Conservation (phyloP, 2,888 invertebrate species). For the Dasypogon diadema region DNA sequence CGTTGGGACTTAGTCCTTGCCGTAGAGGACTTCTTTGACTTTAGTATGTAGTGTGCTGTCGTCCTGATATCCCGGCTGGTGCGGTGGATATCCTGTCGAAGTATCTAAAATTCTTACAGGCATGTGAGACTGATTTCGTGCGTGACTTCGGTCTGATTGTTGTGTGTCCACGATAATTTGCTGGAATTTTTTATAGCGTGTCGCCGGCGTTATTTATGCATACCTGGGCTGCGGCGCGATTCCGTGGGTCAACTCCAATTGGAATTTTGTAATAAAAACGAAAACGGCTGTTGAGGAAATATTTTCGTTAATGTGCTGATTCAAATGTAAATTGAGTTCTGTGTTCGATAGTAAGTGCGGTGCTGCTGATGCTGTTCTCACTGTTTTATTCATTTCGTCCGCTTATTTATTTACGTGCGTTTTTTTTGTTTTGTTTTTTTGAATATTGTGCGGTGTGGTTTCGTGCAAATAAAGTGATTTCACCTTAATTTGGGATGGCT, state of each 20-base stretch:
- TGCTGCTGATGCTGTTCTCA: constrained; percentile 10
- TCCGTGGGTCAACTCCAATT: constrained; percentile 1
- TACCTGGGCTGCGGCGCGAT: constrained; percentile 7
- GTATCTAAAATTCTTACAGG: neutral
- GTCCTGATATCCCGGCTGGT: constrained; percentile 29
- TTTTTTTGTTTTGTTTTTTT: neutral
- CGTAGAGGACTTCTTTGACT: constrained; percentile 28
- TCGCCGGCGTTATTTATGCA: constrained; percentile 35
- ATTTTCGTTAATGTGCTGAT: constrained; percentile 35
- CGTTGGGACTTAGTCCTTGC: constrained; percentile 29
- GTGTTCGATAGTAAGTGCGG: neutral
- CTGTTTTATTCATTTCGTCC: neutral
- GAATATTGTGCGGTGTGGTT: constrained; percentile 5
- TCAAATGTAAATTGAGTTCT: constrained; percentile 39
- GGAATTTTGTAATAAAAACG: neutral
- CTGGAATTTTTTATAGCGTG: constrained; percentile 44
- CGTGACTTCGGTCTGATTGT: constrained; percentile 31
- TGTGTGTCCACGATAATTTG: constrained; percentile 38
- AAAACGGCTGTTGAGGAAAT: neutral
- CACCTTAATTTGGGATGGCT: constrained; percentile 21
- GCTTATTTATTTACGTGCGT: neutral
- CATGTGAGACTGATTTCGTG: neutral
- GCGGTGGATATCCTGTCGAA: neutral
- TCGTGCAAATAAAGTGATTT: constrained; percentile 39
- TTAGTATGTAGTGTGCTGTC: constrained; percentile 45